Base-by-base conservation (phyloP, 2,113 vertebrate genomes). In the Aix galericulata region DNA sequence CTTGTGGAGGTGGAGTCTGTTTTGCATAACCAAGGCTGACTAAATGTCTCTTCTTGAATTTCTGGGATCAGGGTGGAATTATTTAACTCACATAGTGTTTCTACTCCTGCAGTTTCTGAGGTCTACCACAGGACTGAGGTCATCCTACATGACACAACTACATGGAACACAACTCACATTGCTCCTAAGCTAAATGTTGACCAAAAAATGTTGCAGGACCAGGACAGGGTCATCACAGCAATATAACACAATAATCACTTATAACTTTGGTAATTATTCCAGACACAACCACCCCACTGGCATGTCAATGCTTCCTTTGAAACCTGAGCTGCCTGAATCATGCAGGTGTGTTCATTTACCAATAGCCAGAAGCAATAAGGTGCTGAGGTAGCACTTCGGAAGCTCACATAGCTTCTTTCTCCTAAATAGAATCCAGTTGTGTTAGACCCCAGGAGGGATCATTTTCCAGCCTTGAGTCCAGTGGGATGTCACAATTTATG, bases 351-450 rank as follows among this genome's bases (percentile, higher is more conserved):
- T 56, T 62, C n/a, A 22, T 56, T 73, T 44, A 56, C 38, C 40
- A 87, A 44, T 11, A 87, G 18, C 31, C 6, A 59, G 36, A 81
- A 36, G 34, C 32, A 53, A n/a, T 58, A 64, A 53, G 18, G 9
- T 59, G 44, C 71, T 67, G 66, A 78, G 29, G 40, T 5, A 62
- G 40, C 18, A 55, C 38, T 68, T 29, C 62, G 46, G 46, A 90
- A 78, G 21, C 31, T 32, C 18, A 27, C 9, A 53, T 14, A 64
- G 34, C 29, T 72, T 77, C 64, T 64, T 5, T 15, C 17, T 78
- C 53, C 31, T 67, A n/a, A 82, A 40, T 0, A 34, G 0, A 76
- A 58, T 82, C 9, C 1, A 2, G 25, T 46, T 76, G 21, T 31
- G 32, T 48, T 42, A 53, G 58, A 27, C 4, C 6, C 44, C 38